Base-by-base conservation (phyloP, 2,888 invertebrate species). In the Athalia cordata region DNA sequence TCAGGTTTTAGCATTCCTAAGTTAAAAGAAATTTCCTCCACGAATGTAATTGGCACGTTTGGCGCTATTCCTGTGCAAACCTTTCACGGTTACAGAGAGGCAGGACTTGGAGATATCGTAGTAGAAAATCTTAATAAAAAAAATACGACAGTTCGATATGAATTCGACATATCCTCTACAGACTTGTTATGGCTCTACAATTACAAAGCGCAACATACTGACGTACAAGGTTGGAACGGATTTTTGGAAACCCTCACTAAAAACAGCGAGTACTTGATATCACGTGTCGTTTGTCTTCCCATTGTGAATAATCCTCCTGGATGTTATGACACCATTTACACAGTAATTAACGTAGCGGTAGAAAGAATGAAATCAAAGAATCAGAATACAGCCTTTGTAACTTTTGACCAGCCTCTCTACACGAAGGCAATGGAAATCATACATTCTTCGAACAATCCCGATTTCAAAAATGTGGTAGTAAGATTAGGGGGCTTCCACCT, bases 361-460 rank as follows among this genome's bases (percentile, higher is more conserved):
- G 55, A 80, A 77, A 61, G 81, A 62, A 29, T 55, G 50, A 29
- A 70, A 29, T 1, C 43, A 67, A 29, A 68, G 49, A 78, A 77
- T 15, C 80, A 80, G 49, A 79, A 80, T 57, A 77, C 59, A 15
- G 80, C 80, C 59, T 78, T 83, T 59, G 82, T 83, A 3, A 85
- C 84, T 45, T 83, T 84, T 66, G 82, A 84, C 66, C 82, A 83
- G 72, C 82, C 83, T 4, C 75, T 84, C 8, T 84, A 82, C 77
- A 43, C 65, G 11, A 85, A 83, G 75, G 82, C 82, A 29, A 55
- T 77, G 45, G 81, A 82, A 50, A 80, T 83, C 47, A 78, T n/a
- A 82, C 0, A 45, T 3, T 59, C 61, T n/a, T 29, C 49, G 11
- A n/a, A 64, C 7, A 74, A 78, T 61, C 61, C 61, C 5, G n/a